Evolutionary conservation across 2,888 invertebrate species (phyloP).

Genomic region (Torymus auratus): DNA sequence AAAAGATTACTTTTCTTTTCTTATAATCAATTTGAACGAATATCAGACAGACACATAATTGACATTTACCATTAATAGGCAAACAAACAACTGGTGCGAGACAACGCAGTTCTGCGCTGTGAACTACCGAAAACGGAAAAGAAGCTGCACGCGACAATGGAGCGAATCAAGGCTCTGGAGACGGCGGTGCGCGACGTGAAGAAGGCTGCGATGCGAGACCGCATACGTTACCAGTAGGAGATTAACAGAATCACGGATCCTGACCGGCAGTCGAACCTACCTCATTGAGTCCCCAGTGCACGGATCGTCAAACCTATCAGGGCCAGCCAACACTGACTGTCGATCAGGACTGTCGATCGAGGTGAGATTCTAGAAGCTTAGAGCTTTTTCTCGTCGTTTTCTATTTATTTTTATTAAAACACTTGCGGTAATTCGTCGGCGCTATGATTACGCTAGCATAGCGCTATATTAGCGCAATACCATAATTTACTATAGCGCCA

Average conservation of each 20-base stretch:
- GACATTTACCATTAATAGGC: conserved; percentile 76
- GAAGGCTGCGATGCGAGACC: conserved; percentile 99
- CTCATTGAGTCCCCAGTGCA: conserved; percentile 94
- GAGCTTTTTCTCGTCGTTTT: too few species aligned
- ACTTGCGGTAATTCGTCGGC: too few species aligned
- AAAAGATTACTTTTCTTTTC: too few species aligned
- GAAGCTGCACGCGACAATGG: conserved; percentile 97
- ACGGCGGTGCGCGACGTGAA: conserved; percentile 94
- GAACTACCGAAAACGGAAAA: conserved; percentile 99
- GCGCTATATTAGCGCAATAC: too few species aligned
- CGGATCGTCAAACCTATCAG: conserved; percentile 99
- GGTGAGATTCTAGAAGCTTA: too few species aligned
- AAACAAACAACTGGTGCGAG: conserved; percentile 97
- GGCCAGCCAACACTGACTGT: conserved; percentile 96
- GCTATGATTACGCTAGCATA: too few species aligned
- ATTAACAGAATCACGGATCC: conserved; percentile 99
- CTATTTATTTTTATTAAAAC: too few species aligned
- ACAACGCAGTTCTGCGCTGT: conserved; percentile 99
- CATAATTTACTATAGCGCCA: too few species aligned
- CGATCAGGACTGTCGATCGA: too few species aligned
- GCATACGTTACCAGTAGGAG: conserved; percentile 98
- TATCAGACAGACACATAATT: conserved; percentile 11
- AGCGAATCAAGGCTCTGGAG: conserved; percentile 98
- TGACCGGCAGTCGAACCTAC: conserved; percentile 98
- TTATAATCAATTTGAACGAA: too few species aligned